Evolutionary conservation across 1,140 invertebrate species (phyloP), one percentile per base, ranked within the genome.

Genomic region (Chrysopa pallens): DNA sequence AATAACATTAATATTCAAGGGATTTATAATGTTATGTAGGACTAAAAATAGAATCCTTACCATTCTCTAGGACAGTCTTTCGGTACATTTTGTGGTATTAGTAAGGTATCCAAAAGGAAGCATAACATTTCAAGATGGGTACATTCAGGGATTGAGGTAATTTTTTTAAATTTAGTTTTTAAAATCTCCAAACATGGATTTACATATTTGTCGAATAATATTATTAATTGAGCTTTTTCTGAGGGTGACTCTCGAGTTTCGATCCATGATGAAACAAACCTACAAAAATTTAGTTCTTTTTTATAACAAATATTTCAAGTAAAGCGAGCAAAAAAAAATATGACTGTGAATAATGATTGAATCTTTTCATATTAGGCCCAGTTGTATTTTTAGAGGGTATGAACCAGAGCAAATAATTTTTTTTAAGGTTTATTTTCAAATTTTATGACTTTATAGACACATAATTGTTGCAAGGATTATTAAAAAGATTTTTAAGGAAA

Each of bases 191-290:
- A 63, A 44, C 87, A 68, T 0, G 74, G 67, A 1, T 89, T 87
- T n/a, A 96, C 79, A 56, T 96, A 96, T 58, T 94, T 95, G 54
- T 96, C 91, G 55, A 96, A 95, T 4, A 96, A 67, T 8, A 92
- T 78, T 6, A 78, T 78, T 36, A 96, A 61, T 59, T 82, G 84
- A 1, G 84, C 79, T 41, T 81, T 78, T 57, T 87, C 83, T 0
- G 69, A 67, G 46, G 74, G 67, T 39, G 74, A 69, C 15, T 68
- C 73, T 36, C 83, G 62, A 1, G 76, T 85, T 39, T 95, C 90
- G 50, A 94, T 81, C 93, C 92, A 97, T 38, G 86, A 92, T 6
- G 81, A 74, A 1, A 94, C 82, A 56, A 75, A 88, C 17, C 80
- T 83, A 37, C 17, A 23, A 23, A 23, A n/a, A n/a, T n/a, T n/a